Evolutionary conservation across 2,888 invertebrate species (phyloP).

Genomic region (Ophioninae sp.): DNA sequence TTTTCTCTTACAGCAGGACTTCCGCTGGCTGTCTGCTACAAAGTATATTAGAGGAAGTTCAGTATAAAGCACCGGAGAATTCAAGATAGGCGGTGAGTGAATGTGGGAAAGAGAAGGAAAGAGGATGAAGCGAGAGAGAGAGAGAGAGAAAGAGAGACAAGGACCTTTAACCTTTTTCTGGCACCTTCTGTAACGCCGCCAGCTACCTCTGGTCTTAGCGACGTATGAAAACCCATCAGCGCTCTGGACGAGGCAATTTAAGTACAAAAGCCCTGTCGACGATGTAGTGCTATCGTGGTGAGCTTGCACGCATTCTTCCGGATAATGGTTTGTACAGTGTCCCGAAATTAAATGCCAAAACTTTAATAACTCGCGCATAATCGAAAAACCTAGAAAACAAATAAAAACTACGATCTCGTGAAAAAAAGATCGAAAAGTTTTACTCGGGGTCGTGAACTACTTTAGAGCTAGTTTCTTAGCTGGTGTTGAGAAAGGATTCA

Average conservation of each 20-base stretch:
- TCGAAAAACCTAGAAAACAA: not conserved
- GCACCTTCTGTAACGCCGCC: conserved; percentile 26
- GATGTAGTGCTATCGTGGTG: conserved; percentile 11
- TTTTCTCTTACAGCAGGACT: conserved; percentile 43
- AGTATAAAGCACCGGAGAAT: conserved; percentile 18
- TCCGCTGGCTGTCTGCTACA: conserved; percentile 48
- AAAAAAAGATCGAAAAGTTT: not conserved
- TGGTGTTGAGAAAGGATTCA: not conserved
- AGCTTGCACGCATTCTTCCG: conserved; percentile 8
- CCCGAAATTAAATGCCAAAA: conserved; percentile 1
- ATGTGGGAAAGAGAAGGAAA: not conserved
- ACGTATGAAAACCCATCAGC: conserved; percentile 55
- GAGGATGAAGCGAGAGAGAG: conserved; percentile 2
- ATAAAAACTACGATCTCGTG: not conserved
- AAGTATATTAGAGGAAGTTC: conserved; percentile 53
- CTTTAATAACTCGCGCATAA: not conserved
- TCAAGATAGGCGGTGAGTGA: conserved; percentile 3
- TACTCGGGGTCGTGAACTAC: not conserved
- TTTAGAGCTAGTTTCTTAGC: not conserved
- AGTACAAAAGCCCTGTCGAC: conserved; percentile 51
- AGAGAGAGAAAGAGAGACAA: conserved; percentile 16
- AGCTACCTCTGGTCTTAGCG: conserved; percentile 42
- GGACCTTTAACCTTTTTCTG: conserved; percentile 40
- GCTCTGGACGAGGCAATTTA: conserved; percentile 57
- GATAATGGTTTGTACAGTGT: conserved; percentile 12